Evolutionary conservation across 2,797 vertebrate species (phyloP).

Genomic region (Eulemur mongoz): DNA sequence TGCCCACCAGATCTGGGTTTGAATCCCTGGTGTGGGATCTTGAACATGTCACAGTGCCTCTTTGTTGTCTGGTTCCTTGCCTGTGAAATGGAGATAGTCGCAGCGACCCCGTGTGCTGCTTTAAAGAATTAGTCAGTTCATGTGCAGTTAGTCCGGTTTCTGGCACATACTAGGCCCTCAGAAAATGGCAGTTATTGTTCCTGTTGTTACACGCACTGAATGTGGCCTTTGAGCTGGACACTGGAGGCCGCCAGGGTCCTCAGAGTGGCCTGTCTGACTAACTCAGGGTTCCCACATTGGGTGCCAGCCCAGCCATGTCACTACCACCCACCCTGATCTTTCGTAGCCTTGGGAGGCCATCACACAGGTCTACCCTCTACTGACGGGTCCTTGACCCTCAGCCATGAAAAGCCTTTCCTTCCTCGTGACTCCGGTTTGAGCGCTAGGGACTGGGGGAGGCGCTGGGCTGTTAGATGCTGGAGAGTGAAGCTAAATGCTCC

Average conservation of each 20-base stretch:
- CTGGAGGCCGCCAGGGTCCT: background rate
- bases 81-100: background rate
- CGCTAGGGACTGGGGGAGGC: background rate
- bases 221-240: background rate
- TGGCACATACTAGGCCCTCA: background rate
- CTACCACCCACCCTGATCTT: background rate
- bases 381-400: background rate
- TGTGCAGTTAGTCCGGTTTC: too few relatives aligned
- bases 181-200: background rate
- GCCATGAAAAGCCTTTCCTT: background rate
- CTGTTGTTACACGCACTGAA: background rate
- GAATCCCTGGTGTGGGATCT: background rate
- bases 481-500: background rate
- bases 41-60: background rate
- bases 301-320: background rate
- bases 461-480: too few relatives aligned
- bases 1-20: background rate
- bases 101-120: background rate
- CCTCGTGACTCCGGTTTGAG: background rate
- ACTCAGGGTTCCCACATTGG: background rate
- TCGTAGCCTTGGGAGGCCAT: background rate
- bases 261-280: background rate
- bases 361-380: background rate
- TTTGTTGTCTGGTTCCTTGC: background rate
- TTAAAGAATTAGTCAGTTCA: background rate